These are phyloP conservation scores for Papilio xuthus DNA, from an alignment of 1,140 invertebrate genomes.

Conservation along the genomic window DNA sequence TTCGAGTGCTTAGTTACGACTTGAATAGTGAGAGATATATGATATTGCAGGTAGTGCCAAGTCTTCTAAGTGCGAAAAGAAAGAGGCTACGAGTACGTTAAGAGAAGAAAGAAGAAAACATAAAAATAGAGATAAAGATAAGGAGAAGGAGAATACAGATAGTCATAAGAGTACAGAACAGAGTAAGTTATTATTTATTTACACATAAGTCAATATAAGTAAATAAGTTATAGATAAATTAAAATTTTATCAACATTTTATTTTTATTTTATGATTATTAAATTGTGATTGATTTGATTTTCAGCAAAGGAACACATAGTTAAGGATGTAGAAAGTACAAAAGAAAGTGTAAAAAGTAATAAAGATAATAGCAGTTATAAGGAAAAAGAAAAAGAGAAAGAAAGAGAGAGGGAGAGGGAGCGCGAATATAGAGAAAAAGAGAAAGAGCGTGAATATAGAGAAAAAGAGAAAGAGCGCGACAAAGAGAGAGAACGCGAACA, in stretches of 20 bases:
- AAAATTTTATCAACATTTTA: no score
- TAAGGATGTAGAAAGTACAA: slow-evolving; percentile 77
- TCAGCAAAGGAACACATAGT: slow-evolving; percentile 75
- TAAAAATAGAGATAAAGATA: slow-evolving; percentile 78
- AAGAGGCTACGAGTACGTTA: slow-evolving; percentile 82
- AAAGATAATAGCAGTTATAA: slow-evolving; percentile 68
- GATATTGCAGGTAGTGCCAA: slow-evolving; percentile 62
- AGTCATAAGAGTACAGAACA: slow-evolving; percentile 77
- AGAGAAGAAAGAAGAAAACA: slow-evolving; percentile 84
- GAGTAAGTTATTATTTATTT: slow-evolving; percentile 54
- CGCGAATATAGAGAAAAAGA: slow-evolving; percentile 53
- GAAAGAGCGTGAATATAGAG: slow-evolving; percentile 37
- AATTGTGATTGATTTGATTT: slow-evolving; percentile 35
- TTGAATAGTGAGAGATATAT: background rate
- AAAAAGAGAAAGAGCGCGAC: slow-evolving; percentile 55
- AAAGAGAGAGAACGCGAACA: slow-evolving; percentile 82
- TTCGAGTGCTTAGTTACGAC: no score
- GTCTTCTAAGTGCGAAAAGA: slow-evolving; percentile 77
- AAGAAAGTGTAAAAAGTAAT: slow-evolving; percentile 69
- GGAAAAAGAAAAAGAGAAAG: slow-evolving; percentile 65
- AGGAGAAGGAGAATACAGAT: slow-evolving; percentile 67
- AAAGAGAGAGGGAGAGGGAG: slow-evolving; percentile 56
- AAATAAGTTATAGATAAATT: no score
- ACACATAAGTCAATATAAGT: no score
- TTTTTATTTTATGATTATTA: no score